These are phyloP conservation scores for Bombyx mori DNA, from an alignment of 1,140 invertebrate species.

Conservation along the genomic window DNA sequence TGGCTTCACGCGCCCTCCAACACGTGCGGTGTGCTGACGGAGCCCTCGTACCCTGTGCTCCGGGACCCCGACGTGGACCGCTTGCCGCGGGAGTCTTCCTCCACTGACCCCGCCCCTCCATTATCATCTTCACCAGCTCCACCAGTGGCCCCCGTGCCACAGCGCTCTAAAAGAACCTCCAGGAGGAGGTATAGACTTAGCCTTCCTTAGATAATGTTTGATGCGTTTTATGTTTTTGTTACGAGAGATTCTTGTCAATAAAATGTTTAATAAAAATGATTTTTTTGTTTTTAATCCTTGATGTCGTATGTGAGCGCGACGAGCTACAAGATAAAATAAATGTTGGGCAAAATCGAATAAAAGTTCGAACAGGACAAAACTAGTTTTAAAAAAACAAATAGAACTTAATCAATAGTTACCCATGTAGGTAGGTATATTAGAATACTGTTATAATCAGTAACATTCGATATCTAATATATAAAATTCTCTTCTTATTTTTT, in stretches of 20 bases:
- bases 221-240: not conserved
- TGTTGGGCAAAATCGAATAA: too few relatives aligned
- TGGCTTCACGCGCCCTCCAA: constrained; percentile 27
- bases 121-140: too few relatives aligned
- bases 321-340: too few relatives aligned
- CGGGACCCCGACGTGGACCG: constrained; percentile 27
- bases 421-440: too few relatives aligned
- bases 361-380: too few relatives aligned
- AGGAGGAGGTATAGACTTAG: not conserved
- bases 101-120: not conserved
- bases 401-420: too few relatives aligned
- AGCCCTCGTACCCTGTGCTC: constrained; percentile 40
- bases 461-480: too few relatives aligned
- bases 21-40: constrained; percentile 29
- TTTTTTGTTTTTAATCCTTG: not conserved
- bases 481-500: too few relatives aligned
- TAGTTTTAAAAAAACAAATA: too few relatives aligned
- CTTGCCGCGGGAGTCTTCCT: constrained; percentile 6
- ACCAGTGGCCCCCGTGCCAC: too few relatives aligned
- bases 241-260: not conserved
- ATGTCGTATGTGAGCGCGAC: too few relatives aligned
- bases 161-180: not conserved
- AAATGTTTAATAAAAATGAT: not conserved
- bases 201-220: not conserved
- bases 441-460: too few relatives aligned